Conservation (phyloP, 2,113 vertebrate species). For the Muntiacus reevesi region DNA sequence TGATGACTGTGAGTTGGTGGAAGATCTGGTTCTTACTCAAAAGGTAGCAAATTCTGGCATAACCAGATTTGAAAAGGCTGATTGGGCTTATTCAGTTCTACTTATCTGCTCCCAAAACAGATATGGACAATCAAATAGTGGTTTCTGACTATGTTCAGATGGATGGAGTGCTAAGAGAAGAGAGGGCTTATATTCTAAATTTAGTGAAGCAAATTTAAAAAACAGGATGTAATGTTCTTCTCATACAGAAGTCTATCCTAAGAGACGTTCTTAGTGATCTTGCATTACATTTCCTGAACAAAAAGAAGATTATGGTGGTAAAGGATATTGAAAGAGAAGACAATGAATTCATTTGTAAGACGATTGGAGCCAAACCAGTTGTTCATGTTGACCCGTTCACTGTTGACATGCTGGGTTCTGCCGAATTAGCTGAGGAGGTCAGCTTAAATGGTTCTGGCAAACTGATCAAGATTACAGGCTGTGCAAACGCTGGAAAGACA, state of each 20-base stretch:
- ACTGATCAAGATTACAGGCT: conserved; percentile 96
- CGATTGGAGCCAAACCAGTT: conserved; percentile 95
- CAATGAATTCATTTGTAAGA: conserved; percentile 99
- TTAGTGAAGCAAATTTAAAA: conserved; percentile 98
- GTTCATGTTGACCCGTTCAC: conserved; percentile 97
- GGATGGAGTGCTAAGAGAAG: conserved; percentile 97
- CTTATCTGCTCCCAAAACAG: conserved; percentile 98
- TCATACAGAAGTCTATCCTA: conserved; percentile 97
- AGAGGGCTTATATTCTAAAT: conserved; percentile 96
- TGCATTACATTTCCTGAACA: conserved; percentile 97
- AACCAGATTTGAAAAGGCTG: conserved; percentile 94
- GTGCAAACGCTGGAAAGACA: conserved; percentile 92
- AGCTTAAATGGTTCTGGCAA: conserved; percentile 94
- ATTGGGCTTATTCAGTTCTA: conserved; percentile 99
- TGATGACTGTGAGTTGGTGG: conserved; percentile 97
- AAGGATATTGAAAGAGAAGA: conserved; percentile 99
- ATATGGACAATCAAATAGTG: conserved; percentile 99
- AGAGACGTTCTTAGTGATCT: conserved; percentile 98
- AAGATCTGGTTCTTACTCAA: conserved; percentile 96
- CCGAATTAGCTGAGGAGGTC: conserved; percentile 95
- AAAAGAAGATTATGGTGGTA: conserved; percentile 99
- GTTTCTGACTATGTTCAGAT: conserved; percentile 98
- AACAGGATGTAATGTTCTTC: conserved; percentile 94
- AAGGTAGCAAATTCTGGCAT: conserved; percentile 89
- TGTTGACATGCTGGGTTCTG: conserved; percentile 93